Percentiles rank a stretch among this genome's conserved stretches.
Conservation (phyloP, 2,888 invertebrate species). For the Cacoxenus indagator region DNA sequence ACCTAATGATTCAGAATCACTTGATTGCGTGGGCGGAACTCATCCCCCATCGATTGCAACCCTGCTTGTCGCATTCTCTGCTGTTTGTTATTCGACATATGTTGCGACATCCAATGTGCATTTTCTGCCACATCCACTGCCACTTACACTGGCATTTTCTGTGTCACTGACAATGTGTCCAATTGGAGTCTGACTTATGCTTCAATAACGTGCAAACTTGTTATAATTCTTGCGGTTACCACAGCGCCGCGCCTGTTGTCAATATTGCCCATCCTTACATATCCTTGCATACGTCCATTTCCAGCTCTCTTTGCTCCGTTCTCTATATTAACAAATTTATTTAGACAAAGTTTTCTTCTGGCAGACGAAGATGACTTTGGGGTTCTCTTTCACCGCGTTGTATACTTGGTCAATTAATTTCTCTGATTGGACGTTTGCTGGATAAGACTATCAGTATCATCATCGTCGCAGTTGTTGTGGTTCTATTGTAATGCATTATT, state of each 20-base stretch:
- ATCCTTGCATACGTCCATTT: neutral
- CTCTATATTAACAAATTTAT: constrained; percentile 48
- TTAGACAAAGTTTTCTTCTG: constrained; percentile 13
- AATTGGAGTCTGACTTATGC: constrained; percentile 59
- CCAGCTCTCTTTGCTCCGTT: constrained; percentile 15
- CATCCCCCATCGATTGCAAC: neutral
- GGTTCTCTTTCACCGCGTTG: constrained; percentile 13
- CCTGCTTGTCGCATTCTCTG: neutral
- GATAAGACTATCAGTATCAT: constrained; percentile 38
- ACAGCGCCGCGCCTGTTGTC: constrained; percentile 28
- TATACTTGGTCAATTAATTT: constrained; percentile 58
- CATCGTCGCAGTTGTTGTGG: neutral
- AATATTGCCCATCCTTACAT: neutral
- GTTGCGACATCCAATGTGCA: constrained; percentile 51
- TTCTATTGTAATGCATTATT: neutral
- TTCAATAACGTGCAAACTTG: constrained; percentile 67
- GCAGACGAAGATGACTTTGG: no score
- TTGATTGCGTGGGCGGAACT: constrained; percentile 66
- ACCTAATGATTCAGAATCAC: constrained; percentile 66
- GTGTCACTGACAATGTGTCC: constrained; percentile 28
- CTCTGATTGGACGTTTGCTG: constrained; percentile 50
- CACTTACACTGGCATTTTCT: constrained; percentile 19
- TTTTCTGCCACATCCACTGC: constrained; percentile 31
- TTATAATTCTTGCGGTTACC: constrained; percentile 66
- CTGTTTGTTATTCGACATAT: constrained; percentile 57